phyloP scores from a whole-genome alignment of 2,113 vertebrate genomes.

The Crotalus horridus region DNA sequence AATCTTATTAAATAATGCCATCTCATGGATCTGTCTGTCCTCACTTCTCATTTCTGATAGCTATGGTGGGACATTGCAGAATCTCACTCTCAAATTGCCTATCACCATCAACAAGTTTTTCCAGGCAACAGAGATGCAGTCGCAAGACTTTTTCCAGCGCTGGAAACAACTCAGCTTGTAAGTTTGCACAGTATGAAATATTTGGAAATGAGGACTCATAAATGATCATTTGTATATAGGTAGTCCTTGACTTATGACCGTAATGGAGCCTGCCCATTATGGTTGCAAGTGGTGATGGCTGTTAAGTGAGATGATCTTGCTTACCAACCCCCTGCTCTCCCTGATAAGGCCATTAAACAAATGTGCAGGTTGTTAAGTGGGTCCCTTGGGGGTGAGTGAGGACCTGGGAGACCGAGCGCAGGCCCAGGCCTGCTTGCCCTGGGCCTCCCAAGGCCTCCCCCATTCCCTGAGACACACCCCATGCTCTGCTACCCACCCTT shows the following conservation, averaged over 20 bases:
- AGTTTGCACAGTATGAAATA: constrained; percentile 3
- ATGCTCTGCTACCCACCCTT: background rate
- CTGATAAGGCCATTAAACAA: background rate
- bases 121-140: constrained; percentile 89
- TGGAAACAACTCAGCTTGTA: constrained; percentile 94
- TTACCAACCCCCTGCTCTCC: background rate
- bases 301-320: background rate
- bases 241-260: background rate
- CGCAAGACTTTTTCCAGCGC: constrained; percentile 90
- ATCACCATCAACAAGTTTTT: constrained; percentile 95
- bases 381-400: background rate
- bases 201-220: background rate
- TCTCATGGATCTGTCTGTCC: background rate
- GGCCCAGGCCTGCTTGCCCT: background rate
- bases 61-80: constrained; percentile 86
- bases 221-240: background rate
- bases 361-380: background rate
- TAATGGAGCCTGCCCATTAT: background rate
- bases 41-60: constrained; percentile 52
- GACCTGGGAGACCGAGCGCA: background rate
- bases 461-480: background rate
- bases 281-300: background rate
- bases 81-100: constrained; percentile 84
- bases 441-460: background rate
- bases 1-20: background rate